Evolutionary conservation across 2,888 invertebrate genomes (phyloP), one percentile per base, ranked within the genome.

Genomic region (Cephalotes varians): DNA sequence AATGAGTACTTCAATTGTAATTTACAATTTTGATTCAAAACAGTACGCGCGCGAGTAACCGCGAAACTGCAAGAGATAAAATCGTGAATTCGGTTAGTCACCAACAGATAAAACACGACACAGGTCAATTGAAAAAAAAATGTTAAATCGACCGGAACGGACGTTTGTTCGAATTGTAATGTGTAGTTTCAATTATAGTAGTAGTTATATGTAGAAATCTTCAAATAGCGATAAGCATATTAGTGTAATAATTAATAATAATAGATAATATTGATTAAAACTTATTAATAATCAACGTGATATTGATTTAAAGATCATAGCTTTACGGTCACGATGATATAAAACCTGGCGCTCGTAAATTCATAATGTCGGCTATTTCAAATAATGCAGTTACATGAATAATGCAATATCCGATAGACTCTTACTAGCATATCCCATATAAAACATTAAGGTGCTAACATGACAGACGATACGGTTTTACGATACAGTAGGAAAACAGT

Each of bases 1-100:
- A 58, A 72, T 40, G 72, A 72, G 28, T 72, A 15, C n/a, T 72
- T n/a, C 37, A 56, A 72, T 58, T 72, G 72, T 72, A 72, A 72
- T 72, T 72, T 56, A 28, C 58, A 72, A 72, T 72, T 72, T 72
- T 72, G 72, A 56, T 56, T 56, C 72, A 40, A 58, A 72, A 72
- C 28, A 72, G 54, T 15, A 28, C 25, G 56, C n/a, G 21, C 28
- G 28, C 18, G 71, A 72, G 12, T 15, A 40, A 72, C 71, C 56
- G 37, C 71, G 51, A 37, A 37, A 37, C 71, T 54, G 25, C 21
- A 21, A 34, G 6, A 37, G 18, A 40, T 56, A 54, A 72, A 56
- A 56, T 37, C 25, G 37, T 2, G 18, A 54, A 71, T 25, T 72
- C 72, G 40, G 12, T 58, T 72, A 72, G 28, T 37, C 1, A 40